Evolutionary conservation across 2,888 invertebrate genomes (phyloP).

Genomic region (Epiblema foenella): DNA sequence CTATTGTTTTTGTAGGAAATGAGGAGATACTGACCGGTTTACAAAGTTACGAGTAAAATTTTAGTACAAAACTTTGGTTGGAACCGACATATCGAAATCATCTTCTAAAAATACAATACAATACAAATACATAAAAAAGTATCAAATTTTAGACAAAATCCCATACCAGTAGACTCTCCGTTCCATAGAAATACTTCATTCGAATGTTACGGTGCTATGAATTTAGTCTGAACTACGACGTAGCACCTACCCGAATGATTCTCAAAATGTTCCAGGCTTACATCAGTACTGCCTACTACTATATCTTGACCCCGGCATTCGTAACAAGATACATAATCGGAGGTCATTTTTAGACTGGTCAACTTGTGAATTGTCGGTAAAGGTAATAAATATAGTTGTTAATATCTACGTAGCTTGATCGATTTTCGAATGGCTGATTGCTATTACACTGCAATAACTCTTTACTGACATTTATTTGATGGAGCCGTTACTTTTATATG

Average conservation of each 20-base stretch:
- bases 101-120: too few species aligned
- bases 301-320: too few species aligned
- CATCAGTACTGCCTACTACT: background rate
- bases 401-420: constrained; percentile 29
- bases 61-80: too few species aligned
- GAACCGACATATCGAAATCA: too few species aligned
- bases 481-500: constrained; percentile 5
- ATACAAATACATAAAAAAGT: too few species aligned
- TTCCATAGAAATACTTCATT: too few species aligned
- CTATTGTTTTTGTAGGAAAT: too few species aligned
- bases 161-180: too few species aligned
- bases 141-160: too few species aligned
- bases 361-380: background rate
- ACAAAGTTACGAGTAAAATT: too few species aligned
- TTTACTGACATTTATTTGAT: background rate
- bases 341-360: background rate
- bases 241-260: constrained; percentile 38
- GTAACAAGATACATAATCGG: background rate
- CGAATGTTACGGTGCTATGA: constrained; percentile 47
- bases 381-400: constrained; percentile 1
- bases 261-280: background rate
- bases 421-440: constrained; percentile 32
- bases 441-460: background rate
- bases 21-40: too few species aligned
- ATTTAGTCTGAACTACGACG: constrained; percentile 43